Evolutionary conservation across 2,113 vertebrate genomes (phyloP).

Genomic region (Erinaceus europaeus): DNA sequence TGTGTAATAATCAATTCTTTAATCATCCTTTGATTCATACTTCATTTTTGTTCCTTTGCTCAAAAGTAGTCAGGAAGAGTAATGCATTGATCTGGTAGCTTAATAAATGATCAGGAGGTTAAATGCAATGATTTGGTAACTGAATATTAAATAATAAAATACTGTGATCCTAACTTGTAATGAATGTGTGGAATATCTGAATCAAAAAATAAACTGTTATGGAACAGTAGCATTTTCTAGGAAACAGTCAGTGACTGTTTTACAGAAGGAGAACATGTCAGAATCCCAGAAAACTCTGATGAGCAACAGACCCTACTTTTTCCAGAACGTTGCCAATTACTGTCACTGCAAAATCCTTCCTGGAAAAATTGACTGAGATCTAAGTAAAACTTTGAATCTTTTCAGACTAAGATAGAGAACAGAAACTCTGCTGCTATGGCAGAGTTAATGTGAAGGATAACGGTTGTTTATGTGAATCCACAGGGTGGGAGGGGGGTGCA

Average conservation of each 20-base stretch:
- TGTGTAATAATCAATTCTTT: conserved; percentile 12
- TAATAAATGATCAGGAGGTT: conserved; percentile 38
- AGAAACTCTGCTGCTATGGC: not conserved
- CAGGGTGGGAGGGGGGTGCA: too few species aligned
- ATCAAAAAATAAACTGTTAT: conserved; percentile 15
- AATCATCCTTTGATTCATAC: conserved; percentile 14
- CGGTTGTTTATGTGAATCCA: conserved; percentile 26
- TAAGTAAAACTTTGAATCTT: conserved; percentile 19
- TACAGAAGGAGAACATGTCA: conserved; percentile 20
- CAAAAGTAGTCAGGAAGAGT: not conserved
- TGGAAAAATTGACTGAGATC: conserved; percentile 31
- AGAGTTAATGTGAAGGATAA: conserved; percentile 21
- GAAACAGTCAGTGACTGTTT: not conserved
- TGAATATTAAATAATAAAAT: conserved; percentile 64
- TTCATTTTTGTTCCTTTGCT: conserved; percentile 28
- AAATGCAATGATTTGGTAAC: conserved; percentile 20
- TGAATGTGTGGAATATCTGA: conserved; percentile 39
- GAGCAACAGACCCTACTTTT: conserved; percentile 20
- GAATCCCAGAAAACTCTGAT: conserved; percentile 6
- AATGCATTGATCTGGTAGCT: conserved; percentile 35
- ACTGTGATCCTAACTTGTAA: conserved; percentile 8
- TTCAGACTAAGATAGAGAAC: conserved; percentile 38
- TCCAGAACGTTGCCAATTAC: conserved; percentile 36
- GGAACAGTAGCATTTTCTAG: conserved; percentile 8
- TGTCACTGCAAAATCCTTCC: conserved; percentile 45